A percentile compares a stretch with the other conserved stretches of the same genome.
These are phyloP conservation scores for Callipepla californica DNA, from an alignment of 2,113 vertebrate species.

Conservation along the genomic window DNA sequence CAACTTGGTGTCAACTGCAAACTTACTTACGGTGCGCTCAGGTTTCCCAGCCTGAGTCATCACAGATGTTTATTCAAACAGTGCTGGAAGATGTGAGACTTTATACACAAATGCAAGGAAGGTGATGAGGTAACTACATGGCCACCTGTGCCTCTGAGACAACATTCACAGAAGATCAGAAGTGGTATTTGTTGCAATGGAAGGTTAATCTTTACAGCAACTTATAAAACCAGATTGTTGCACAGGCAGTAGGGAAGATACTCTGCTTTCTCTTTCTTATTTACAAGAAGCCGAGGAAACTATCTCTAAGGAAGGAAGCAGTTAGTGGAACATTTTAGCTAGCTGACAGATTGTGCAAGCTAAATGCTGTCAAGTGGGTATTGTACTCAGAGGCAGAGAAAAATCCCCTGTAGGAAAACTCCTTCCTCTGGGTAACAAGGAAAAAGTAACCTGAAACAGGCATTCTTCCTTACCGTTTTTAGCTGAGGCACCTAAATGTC, in stretches of 20 bases:
- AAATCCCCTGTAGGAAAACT: not conserved
- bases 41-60: not conserved
- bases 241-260: not conserved
- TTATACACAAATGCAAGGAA: not conserved
- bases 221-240: not conserved
- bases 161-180: not conserved
- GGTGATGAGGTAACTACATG: not conserved
- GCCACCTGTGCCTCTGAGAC: not conserved
- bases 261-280: not conserved
- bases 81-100: not conserved
- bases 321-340: rapidly evolving
- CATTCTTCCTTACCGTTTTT: not conserved
- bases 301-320: not conserved
- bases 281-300: not conserved
- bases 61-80: not conserved
- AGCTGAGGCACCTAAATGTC: not conserved
- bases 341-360: not conserved
- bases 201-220: not conserved
- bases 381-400: not conserved
- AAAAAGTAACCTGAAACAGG: not conserved
- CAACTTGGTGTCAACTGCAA: no score
- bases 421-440: not conserved
- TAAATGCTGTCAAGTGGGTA: not conserved
- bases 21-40: no score
- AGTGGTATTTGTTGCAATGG: no score